Evolutionary conservation across 2,113 vertebrate genomes (phyloP), one percentile per base, ranked within the genome.

Genomic region (Callipepla californica): DNA sequence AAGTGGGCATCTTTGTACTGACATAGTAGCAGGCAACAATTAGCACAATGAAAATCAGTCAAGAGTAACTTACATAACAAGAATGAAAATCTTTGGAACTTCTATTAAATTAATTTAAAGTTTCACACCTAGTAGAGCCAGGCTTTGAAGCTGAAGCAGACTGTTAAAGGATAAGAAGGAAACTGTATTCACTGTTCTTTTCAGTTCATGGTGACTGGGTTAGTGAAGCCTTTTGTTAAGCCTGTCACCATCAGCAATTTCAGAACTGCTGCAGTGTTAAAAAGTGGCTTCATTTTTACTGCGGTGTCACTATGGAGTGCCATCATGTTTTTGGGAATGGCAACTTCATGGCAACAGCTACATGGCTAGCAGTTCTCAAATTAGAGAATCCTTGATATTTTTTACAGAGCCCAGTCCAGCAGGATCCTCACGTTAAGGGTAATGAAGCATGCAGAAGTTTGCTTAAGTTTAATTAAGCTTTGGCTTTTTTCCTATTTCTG

Each of bases 381-480:
- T 8, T 26, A 51, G 61, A 86, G 38, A 80, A 26, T 83, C 76
- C 38, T 77, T 70, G 32, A 19, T 32, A 18, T 57, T 30, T 57
- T 32, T 57, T 30, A 18, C 40, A 69, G 69, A 59, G 47, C 47
- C 61, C 32, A 42, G 42, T 66, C 45, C 50, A 85, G 44, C 68
- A 34, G 26, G 47, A 32, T 45, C 65, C 45, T 90, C 17, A 19
- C 55, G 50, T 32, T 40, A 57, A 89, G 22, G 11, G 9, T 38
- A 30, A 17, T 66, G 68, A 53, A 50, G 18, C 17, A 28, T 40
- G 23, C 22, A 0, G 42, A 89, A 91, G 4, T 81, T 89, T 59
- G 57, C 18, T 65, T 87, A n/a, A 3, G 0, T 48, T 32, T 57
- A 59, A 18, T 68, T 87, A n/a, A 3, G 0, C 47, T 30, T 88